Evolutionary conservation across 2,888 invertebrate species (phyloP), one percentile per base, ranked within the genome.

Genomic region (Andrena marginata): DNA sequence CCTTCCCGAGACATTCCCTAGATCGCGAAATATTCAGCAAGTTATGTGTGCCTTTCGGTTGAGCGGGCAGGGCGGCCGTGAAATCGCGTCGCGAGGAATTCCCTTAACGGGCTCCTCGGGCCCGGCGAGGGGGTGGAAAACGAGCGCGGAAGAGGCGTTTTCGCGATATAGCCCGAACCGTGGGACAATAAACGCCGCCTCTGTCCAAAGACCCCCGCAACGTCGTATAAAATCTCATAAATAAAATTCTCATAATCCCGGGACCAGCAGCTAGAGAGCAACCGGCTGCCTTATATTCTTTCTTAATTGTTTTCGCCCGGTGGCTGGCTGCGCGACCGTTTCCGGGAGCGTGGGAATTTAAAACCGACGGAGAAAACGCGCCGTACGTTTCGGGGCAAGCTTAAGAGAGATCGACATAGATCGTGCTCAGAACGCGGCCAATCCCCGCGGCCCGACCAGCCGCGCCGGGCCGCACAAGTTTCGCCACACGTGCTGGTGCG

Each of bases 201-300:
- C 87, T 87, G 87, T 87, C 86, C 82, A 89, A 85, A 82, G 83
- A 86, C 84, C 84, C 84, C 77, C 77, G 81, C 84, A 89, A 89
- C 88, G 87, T 89, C 89, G 87, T 89, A 88, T 89, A 87, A 89
- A 89, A 87, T 89, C 90, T 90, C 90, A 86, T 91, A 91, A 92
- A 92, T 92, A 92, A 92, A 92, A 91, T 91, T 89, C 89, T 84
- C 88, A 86, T 90, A 89, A 80, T 80, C 79, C 48, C 10, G 4
- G 59, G 16, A 33, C 31, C n/a, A 26, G 59, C 51, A 31, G 31
- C 60, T n/a, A 20, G 59, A 63, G 77, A 31, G 56, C 33, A 48
- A 29, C 49, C 5, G 6, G 68, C 42, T 49, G 65, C 67, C 63
- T 72, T 71, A 54, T 76, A 60, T 76, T 88, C 88, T 86, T 89